A percentile compares a stretch with the other conserved stretches of the same genome.
These are phyloP conservation scores for Equus quagga DNA, from an alignment of 2,113 vertebrate species.

Conservation along the genomic window DNA sequence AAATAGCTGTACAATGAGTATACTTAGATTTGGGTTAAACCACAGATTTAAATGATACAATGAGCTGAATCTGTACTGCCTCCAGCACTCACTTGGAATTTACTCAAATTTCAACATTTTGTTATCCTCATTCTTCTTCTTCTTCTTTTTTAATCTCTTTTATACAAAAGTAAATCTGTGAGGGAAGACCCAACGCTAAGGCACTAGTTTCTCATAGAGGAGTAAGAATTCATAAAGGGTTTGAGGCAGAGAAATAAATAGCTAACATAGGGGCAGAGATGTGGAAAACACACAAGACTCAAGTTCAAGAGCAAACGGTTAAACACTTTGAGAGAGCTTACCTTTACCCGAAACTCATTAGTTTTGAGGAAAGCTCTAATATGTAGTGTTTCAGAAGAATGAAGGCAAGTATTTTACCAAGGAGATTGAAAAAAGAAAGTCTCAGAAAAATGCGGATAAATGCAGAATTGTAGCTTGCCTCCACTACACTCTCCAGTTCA, in stretches of 20 bases:
- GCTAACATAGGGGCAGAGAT: not conserved
- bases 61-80: not conserved
- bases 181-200: not conserved
- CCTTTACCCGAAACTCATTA: not conserved
- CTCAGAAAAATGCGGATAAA: not conserved
- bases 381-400: not conserved
- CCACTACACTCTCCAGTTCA: not conserved
- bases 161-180: not conserved
- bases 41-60: not conserved
- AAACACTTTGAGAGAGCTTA: not conserved
- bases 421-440: not conserved
- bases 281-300: not conserved
- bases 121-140: not conserved
- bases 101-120: not conserved
- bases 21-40: not conserved
- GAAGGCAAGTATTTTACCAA: not conserved
- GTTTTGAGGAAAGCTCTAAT: slow-evolving; percentile 16
- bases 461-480: fast-evolving
- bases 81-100: not conserved
- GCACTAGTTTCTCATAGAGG: not conserved
- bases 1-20: not conserved
- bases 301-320: not conserved
- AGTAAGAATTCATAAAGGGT: not conserved
- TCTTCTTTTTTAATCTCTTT: not conserved
- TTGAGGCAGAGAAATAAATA: not conserved